A percentile compares a stretch with the other conserved stretches of the same genome.
Conservation (phyloP, 2,797 vertebrate species). For the Falco concolor region DNA sequence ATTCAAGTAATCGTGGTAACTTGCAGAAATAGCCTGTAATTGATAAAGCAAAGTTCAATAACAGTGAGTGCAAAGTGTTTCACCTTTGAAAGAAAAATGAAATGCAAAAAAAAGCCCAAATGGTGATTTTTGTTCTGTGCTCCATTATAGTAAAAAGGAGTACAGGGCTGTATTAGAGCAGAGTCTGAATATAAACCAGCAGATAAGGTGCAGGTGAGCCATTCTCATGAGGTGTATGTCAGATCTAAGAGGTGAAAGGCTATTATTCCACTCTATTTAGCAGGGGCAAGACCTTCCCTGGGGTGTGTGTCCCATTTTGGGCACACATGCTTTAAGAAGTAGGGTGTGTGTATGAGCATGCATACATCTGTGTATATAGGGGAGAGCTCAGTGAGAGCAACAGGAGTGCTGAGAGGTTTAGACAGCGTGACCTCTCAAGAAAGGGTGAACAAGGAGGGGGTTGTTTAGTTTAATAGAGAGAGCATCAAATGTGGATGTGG, state of each 20-base stretch:
- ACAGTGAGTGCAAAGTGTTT: neutral
- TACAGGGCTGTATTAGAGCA: neutral
- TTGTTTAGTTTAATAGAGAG: neutral
- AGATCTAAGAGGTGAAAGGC: neutral
- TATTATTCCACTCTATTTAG: neutral
- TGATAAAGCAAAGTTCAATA: neutral
- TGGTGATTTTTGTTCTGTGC: neutral
- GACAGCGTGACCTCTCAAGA: neutral
- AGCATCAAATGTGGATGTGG: neutral
- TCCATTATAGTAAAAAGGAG: neutral
- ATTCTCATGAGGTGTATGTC: neutral
- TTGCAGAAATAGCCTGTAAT: neutral
- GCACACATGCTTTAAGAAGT: neutral
- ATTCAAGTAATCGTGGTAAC: neutral
- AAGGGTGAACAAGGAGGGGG: neutral
- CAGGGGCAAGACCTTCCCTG: neutral
- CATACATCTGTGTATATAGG: neutral
- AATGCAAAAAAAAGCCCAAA: neutral
- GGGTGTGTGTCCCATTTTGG: neutral
- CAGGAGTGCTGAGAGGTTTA: neutral
- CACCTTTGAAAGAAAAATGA: neutral
- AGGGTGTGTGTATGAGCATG: neutral
- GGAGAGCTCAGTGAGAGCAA: neutral
- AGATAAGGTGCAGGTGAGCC: neutral
- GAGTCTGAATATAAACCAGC: neutral